Evolutionary conservation across 2,113 vertebrate species (phyloP).

Genomic region (Camelus dromedarius): DNA sequence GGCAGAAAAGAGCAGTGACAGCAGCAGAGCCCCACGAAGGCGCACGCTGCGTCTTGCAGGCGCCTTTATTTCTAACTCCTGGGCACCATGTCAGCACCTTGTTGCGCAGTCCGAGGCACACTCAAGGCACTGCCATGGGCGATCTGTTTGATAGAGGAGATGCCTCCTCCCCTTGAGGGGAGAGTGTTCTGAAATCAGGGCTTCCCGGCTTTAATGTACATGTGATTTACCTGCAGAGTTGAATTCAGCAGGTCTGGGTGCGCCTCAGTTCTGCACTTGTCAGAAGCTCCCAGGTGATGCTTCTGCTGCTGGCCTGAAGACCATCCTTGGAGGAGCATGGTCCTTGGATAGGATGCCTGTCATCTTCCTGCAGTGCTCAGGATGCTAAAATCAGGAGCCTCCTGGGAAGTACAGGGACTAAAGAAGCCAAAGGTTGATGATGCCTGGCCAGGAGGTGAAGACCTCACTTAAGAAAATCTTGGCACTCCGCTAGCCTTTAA

Average conservation of each 20-base stretch:
- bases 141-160: background rate
- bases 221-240: background rate
- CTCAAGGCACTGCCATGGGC: too few relatives aligned
- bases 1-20: fast-evolving
- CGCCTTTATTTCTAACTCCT: background rate
- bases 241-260: background rate
- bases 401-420: background rate
- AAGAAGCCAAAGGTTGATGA: constrained; percentile 1
- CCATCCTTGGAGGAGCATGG: background rate
- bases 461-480: background rate
- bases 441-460: background rate
- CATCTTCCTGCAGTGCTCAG: background rate
- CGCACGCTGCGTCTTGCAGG: fast-evolving
- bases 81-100: background rate
- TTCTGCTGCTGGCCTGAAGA: background rate
- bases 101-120: background rate
- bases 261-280: background rate
- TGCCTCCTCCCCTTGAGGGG: background rate
- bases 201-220: background rate
- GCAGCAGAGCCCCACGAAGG: background rate
- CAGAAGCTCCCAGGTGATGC: background rate
- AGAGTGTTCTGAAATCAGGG: background rate
- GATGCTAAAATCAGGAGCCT: background rate
- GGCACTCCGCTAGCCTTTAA: constrained; percentile 1
- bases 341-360: background rate